Conservation (phyloP, 2,888 invertebrate genomes). For the Leucophenga montana region DNA sequence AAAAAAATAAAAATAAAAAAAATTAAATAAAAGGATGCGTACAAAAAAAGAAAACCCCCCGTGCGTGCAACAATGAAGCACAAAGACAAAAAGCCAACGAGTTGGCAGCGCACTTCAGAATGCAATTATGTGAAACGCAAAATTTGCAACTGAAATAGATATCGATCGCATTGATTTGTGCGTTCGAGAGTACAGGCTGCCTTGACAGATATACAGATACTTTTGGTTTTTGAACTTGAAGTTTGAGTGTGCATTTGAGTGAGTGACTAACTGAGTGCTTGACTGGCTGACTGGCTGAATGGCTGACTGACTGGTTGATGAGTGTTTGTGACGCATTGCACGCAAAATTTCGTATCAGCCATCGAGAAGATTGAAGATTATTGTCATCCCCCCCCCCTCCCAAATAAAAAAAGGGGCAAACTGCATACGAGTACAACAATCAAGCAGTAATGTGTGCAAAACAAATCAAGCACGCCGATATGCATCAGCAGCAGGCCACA, state of each 20-base stretch:
- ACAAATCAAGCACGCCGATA: conserved; percentile 63
- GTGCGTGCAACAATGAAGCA: background rate
- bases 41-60: too few species aligned
- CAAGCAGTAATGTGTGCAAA: conserved; percentile 60
- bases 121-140: conserved; percentile 15
- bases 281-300: conserved; percentile 4
- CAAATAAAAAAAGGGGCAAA: too few species aligned
- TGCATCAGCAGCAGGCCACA: conserved; percentile 50
- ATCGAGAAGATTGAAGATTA: conserved; percentile 1
- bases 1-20: background rate
- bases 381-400: too few species aligned
- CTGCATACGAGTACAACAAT: conserved; percentile 25
- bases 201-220: conserved; percentile 18
- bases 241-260: conserved; percentile 43
- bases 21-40: conserved; percentile 1
- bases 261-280: conserved; percentile 7
- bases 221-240: conserved; percentile 39
- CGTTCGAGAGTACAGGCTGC: conserved; percentile 6
- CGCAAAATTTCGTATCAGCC: conserved; percentile 18
- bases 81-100: conserved; percentile 4
- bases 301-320: background rate
- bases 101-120: conserved; percentile 4
- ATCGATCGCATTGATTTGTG: conserved; percentile 12
- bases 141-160: conserved; percentile 25
- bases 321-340: conserved; percentile 16